phyloP scores from a whole-genome alignment of 2,888 invertebrate species.

The Campoplex nolae region DNA sequence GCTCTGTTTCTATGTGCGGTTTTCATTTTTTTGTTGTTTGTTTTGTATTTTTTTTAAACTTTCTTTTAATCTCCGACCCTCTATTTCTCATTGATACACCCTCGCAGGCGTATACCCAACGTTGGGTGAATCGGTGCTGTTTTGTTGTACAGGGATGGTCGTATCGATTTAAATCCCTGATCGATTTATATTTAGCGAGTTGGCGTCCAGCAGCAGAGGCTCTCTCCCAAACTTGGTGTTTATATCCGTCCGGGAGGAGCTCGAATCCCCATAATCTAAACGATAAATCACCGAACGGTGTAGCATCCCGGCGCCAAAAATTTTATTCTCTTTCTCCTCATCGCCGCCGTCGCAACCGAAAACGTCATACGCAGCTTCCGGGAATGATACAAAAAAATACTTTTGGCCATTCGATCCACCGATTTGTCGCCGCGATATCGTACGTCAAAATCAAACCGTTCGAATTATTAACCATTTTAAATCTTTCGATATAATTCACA shows the following conservation, averaged over 20 bases:
- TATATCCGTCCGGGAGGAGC: constrained; percentile 22
- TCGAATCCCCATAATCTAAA: constrained; percentile 49
- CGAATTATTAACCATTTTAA: neutral
- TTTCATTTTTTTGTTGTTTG: neutral
- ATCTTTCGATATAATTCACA: neutral
- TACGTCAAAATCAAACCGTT: neutral
- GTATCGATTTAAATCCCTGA: constrained; percentile 60
- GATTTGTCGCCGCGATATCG: neutral
- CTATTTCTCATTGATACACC: constrained; percentile 34
- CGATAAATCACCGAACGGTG: constrained; percentile 50
- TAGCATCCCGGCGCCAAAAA: constrained; percentile 16
- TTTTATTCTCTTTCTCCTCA: constrained; percentile 26
- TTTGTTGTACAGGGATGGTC: neutral
- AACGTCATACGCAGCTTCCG: neutral
- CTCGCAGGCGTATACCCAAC: neutral
- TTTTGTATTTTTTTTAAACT: neutral
- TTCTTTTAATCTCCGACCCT: constrained; percentile 23
- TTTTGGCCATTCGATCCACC: neutral
- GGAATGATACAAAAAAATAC: neutral
- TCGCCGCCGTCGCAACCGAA: neutral
- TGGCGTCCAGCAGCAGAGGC: neutral
- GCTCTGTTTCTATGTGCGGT: constrained; percentile 47
- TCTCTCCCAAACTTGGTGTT: constrained; percentile 19
- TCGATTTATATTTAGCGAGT: constrained; percentile 58
- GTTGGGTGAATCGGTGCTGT: constrained; percentile 15